These are phyloP conservation scores for Smutsia temminckii DNA, from an alignment of 2,797 vertebrate species.

Conservation along the genomic window DNA sequence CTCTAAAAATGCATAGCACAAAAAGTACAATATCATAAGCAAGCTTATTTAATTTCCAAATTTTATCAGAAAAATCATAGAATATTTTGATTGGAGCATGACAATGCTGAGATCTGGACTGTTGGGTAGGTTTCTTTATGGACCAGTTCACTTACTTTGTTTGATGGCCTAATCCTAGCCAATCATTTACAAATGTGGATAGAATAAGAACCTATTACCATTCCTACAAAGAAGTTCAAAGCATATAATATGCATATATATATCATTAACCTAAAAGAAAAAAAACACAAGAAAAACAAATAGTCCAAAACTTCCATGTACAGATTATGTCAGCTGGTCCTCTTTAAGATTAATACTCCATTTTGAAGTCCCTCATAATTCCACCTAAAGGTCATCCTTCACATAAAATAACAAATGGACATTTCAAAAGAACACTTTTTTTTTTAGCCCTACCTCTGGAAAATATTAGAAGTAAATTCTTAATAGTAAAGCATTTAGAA, in stretches of 20 bases:
- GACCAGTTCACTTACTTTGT: constrained; percentile 8
- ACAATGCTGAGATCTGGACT: neutral
- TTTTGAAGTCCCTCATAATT: constrained; percentile 61
- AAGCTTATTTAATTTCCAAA: constrained; percentile 17
- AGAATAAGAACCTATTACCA: neutral
- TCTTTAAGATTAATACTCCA: constrained; percentile 63
- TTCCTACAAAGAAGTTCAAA: constrained; percentile 37
- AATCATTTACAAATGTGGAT: constrained; percentile 49
- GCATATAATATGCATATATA: constrained; percentile 26
- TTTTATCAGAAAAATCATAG: constrained; percentile 43
- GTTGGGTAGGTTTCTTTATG: neutral
- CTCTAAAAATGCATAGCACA: neutral
- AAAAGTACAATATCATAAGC: neutral
- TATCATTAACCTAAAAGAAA: constrained; percentile 54
- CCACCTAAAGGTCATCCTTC: constrained; percentile 41
- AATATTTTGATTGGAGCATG: neutral
- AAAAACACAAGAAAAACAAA: constrained; percentile 60
- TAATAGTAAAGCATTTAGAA: constrained; percentile 50
- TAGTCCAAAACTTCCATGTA: constrained; percentile 38
- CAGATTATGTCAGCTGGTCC: constrained; percentile 54
- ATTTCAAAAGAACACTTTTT: constrained; percentile 56
- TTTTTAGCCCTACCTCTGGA: constrained; percentile 43
- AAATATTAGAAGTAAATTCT: constrained; percentile 66
- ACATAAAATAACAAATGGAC: constrained; percentile 50
- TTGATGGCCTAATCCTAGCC: neutral